Evolutionary conservation across 2,888 invertebrate genomes (phyloP), one percentile per base, ranked within the genome.

Genomic region (Oscheius sp.): DNA sequence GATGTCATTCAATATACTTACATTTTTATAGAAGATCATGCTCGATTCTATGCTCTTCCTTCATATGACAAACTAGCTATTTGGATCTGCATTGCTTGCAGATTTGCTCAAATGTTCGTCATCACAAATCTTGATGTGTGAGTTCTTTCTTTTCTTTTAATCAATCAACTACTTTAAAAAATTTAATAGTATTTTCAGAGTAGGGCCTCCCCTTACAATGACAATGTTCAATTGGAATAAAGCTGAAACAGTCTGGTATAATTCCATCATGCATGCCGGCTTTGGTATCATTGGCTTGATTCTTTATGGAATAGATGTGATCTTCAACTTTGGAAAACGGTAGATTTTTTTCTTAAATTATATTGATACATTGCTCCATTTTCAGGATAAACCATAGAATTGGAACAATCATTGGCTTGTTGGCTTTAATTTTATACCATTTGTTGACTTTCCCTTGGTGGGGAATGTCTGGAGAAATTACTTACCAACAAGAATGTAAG

Each of bases 71-170:
- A 52, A 34, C 57, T 72, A 8, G 84, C 82, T 8, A 71, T 75
- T 6, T 34, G 64, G 12, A 57, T 81, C 8, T 82, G 82, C 58
- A 74, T 82, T 50, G 69, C 69, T 31, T 75, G 87, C 1, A 87
- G 88, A 74, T 88, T 88, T 76, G 83, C 85, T 34, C 85, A 87
- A 29, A 82, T 88, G 58, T 87, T 88, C 73, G 82, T 87, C 33
- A 87, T 87, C 71, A 85, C 87, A 12, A 85, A 87, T 17, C 83
- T 86, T 72, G 88, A 88, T 82, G 88, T 88, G 87, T 87, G 77
- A 83, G 86, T 69, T 4, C 53, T 3, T 37, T 25, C 1, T 66
- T 53, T 42, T 3, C 12, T 65, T 29, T 37, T 17, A 72, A 55
- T 10, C 25, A 25, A 25, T 23, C 23, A 29, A 5, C 10, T 0